Evolutionary conservation across 2,888 invertebrate genomes (phyloP).

Genomic region (Euplagia quadripunctaria): DNA sequence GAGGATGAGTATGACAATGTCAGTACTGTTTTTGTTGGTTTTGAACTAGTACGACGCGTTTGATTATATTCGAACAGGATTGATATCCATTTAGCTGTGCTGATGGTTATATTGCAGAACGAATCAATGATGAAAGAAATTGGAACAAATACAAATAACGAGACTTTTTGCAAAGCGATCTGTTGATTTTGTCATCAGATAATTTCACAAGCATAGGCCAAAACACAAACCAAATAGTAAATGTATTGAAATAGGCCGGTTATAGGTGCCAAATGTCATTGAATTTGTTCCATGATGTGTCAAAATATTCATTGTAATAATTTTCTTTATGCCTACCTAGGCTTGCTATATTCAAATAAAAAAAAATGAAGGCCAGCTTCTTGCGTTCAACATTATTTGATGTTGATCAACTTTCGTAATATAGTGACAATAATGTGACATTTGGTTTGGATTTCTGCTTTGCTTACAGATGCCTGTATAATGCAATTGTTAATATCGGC

Average conservation of each 20-base stretch:
- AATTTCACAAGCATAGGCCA: not conserved
- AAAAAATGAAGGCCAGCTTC: not conserved
- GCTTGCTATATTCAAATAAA: not conserved
- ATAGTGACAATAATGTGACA: not conserved
- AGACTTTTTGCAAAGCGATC: no score
- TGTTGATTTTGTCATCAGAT: not conserved
- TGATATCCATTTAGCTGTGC: not conserved
- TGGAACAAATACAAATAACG: not conserved
- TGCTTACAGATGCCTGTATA: constrained; percentile 78
- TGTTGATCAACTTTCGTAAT: not conserved
- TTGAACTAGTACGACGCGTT: no score
- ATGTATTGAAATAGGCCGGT: not conserved
- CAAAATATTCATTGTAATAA: not conserved
- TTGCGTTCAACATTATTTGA: not conserved
- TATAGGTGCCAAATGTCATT: not conserved
- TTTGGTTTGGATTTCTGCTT: not conserved
- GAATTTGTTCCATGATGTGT: not conserved
- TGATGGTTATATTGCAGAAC: not conserved
- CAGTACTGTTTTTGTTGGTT: no score
- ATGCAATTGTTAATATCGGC: constrained; percentile 83
- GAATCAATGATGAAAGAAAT: not conserved
- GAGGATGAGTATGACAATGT: no score
- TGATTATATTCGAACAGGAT: not conserved
- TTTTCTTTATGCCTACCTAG: not conserved
- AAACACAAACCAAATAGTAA: not conserved